Conservation (phyloP, 2,113 vertebrate species). For the Uria aalge region DNA sequence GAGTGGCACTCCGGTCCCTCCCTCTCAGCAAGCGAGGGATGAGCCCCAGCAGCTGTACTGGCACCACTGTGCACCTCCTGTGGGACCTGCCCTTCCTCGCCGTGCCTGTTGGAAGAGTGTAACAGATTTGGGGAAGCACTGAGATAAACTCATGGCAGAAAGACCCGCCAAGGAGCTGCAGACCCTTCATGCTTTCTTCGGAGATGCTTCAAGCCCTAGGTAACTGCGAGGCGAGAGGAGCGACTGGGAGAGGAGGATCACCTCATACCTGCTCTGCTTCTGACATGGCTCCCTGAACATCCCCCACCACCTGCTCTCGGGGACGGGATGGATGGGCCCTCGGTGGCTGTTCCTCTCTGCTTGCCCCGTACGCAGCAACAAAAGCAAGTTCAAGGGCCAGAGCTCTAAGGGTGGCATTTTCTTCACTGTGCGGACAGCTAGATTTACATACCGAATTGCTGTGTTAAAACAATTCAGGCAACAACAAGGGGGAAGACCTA, state of each 20-base stretch:
- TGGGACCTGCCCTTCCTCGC: not conserved
- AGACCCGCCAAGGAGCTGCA: not conserved
- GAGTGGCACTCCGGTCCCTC: not conserved
- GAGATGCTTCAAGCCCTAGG: not conserved
- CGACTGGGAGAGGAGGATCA: not conserved
- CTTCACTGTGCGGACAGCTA: not conserved
- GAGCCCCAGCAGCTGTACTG: not conserved
- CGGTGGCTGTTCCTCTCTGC: not conserved
- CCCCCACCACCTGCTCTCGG: rapidly evolving
- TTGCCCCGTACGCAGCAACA: not conserved
- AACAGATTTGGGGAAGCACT: not conserved
- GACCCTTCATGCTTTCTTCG: not conserved
- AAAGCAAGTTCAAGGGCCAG: not conserved
- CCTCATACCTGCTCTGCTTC: not conserved
- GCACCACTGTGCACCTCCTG: rapidly evolving
- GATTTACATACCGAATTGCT: not conserved
- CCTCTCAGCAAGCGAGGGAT: not conserved
- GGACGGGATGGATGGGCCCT: not conserved
- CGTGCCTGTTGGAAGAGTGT: rapidly evolving
- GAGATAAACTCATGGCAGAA: not conserved
- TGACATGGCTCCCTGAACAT: not conserved
- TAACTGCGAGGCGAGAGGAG: not conserved
- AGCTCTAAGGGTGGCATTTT: not conserved
- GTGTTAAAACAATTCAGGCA: not conserved
- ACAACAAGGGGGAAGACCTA: not conserved